Evolutionary conservation across 2,113 vertebrate species (phyloP).

Genomic region (Rattus norvegicus): DNA sequence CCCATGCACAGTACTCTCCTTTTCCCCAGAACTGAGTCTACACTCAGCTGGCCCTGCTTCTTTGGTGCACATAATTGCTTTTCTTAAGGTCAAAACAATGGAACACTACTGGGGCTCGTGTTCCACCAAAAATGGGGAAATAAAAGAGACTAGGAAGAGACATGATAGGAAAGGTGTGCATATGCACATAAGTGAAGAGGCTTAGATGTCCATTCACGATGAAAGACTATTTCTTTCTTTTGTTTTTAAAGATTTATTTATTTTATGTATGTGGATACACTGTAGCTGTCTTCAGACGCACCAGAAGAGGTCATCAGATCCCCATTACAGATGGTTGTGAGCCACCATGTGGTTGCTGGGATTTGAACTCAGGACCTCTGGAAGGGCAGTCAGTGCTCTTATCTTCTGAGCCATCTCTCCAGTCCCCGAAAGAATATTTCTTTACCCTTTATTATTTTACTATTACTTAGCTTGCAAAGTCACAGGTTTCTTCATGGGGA

Average conservation of each 20-base stretch:
- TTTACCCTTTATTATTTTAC: background rate
- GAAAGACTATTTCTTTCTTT: background rate
- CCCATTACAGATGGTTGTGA: too few relatives aligned
- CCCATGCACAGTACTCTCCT: too few relatives aligned
- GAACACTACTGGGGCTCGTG: background rate
- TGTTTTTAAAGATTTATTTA: too few relatives aligned
- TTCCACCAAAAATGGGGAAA: background rate
- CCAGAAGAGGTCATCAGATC: too few relatives aligned
- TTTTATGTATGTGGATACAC: too few relatives aligned
- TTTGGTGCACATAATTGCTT: background rate
- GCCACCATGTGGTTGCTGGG: too few relatives aligned
- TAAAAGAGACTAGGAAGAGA: background rate
- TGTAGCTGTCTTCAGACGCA: too few relatives aligned
- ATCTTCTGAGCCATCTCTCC: too few relatives aligned
- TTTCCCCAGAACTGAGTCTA: background rate
- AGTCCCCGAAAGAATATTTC: background rate
- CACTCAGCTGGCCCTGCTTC: background rate
- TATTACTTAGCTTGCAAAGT: background rate
- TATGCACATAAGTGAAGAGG: background rate
- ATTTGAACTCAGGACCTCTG: too few relatives aligned
- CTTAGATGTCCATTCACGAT: background rate
- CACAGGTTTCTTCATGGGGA: background rate
- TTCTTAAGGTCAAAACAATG: conserved; percentile 12
- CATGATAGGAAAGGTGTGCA: background rate
- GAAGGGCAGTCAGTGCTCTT: too few relatives aligned